phyloP scores from a whole-genome alignment of 2,888 invertebrate genomes.

The Sympetrum striolatum region DNA sequence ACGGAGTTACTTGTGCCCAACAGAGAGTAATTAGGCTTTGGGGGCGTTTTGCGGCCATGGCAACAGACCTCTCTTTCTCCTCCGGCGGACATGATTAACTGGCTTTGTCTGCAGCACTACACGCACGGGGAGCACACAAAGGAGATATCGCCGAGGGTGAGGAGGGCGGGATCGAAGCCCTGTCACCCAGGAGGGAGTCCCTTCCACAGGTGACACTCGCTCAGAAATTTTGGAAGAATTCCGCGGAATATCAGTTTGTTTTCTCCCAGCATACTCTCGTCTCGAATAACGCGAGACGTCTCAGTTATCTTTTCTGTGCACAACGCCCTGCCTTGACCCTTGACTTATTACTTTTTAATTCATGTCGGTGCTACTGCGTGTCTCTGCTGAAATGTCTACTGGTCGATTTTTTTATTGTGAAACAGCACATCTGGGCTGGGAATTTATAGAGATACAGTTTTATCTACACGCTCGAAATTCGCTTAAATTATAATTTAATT shows the following conservation, averaged over 20 bases:
- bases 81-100: neutral
- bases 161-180: neutral
- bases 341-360: too few relatives aligned
- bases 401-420: too few relatives aligned
- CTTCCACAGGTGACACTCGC: neutral
- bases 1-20: neutral
- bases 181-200: neutral
- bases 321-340: too few relatives aligned
- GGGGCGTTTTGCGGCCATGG: neutral
- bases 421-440: too few relatives aligned
- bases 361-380: too few relatives aligned
- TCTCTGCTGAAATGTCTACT: too few relatives aligned
- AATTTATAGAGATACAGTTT: too few relatives aligned
- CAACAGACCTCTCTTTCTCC: neutral
- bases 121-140: neutral
- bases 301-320: too few relatives aligned
- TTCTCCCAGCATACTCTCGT: neutral
- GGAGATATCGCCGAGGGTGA: neutral
- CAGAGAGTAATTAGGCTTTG: neutral
- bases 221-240: neutral
- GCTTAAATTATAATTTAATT: too few relatives aligned
- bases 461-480: too few relatives aligned
- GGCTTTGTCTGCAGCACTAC: neutral
- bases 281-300: too few relatives aligned
- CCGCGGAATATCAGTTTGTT: neutral